Percentiles rank a stretch among this genome's conserved stretches.
Evolutionary conservation across 2,888 invertebrate genomes (phyloP).

Genomic region (Aethes cnicana): DNA sequence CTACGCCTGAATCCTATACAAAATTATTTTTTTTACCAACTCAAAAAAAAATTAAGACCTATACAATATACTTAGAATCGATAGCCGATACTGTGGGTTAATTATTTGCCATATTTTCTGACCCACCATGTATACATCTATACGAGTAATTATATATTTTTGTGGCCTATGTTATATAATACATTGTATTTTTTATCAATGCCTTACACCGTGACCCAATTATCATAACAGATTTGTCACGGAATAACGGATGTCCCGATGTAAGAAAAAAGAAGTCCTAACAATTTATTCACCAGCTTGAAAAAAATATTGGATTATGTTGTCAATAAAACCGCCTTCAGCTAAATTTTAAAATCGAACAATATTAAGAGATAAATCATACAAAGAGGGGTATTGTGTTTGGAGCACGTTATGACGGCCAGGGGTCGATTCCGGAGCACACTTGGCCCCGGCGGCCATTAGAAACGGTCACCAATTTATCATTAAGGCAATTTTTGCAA

Average conservation of each 20-base stretch:
- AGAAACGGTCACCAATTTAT: conserved; percentile 81
- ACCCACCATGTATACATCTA: no score
- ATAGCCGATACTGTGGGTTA: no score
- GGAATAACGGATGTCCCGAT: conserved; percentile 3
- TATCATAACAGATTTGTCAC: background rate
- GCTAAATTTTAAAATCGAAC: conserved; percentile 59
- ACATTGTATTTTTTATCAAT: no score
- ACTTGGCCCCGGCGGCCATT: conserved; percentile 71
- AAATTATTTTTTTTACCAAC: no score
- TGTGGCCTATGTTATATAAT: no score
- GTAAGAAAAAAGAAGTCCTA: background rate
- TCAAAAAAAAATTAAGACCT: background rate
- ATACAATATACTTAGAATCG: no score
- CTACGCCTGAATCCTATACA: no score
- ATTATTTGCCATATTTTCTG: no score
- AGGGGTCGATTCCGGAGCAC: conserved; percentile 66
- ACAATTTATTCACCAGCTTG: background rate
- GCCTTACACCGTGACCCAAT: no score
- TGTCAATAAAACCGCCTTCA: conserved; percentile 53
- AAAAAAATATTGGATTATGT: conserved; percentile 49
- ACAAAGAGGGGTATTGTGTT: conserved; percentile 66
- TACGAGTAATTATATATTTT: no score
- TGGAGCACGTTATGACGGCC: conserved; percentile 77
- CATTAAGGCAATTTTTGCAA: conserved; percentile 82
- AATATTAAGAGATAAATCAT: conserved; percentile 80